Evolutionary conservation across 1,140 invertebrate genomes (phyloP).

Genomic region (Gyrodactylus bullatarudis): DNA sequence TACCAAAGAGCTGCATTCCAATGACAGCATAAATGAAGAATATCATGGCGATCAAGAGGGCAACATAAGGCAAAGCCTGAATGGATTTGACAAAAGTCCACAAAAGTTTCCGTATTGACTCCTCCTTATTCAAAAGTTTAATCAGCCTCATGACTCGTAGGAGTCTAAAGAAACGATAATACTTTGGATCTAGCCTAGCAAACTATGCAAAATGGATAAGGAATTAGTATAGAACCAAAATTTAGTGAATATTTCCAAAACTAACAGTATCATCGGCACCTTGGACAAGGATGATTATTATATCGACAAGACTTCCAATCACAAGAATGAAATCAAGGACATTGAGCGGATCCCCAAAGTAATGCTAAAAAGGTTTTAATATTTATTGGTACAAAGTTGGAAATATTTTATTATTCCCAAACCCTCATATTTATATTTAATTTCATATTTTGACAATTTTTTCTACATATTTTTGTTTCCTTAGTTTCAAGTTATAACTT

Average conservation of each 20-base stretch:
- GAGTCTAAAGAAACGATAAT: slow-evolving; percentile 88
- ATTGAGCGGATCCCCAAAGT: slow-evolving; percentile 98
- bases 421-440: too few species aligned
- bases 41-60: slow-evolving; percentile 9
- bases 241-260: too few species aligned
- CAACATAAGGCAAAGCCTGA: slow-evolving; percentile 11
- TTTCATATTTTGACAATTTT: too few species aligned
- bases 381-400: too few species aligned
- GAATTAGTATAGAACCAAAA: too few species aligned
- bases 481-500: too few species aligned
- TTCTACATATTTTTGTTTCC: too few species aligned
- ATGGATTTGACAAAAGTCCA: slow-evolving; percentile 11
- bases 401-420: too few species aligned
- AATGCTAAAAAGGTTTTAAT: slow-evolving; percentile 39
- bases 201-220: not conserved
- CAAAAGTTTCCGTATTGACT: slow-evolving; percentile 9
- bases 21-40: slow-evolving; percentile 11
- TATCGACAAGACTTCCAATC: slow-evolving; percentile 89
- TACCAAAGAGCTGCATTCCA: slow-evolving; percentile 11
- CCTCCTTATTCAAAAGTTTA: slow-evolving; percentile 54
- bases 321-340: slow-evolving; percentile 98
- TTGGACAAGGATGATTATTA: slow-evolving; percentile 26
- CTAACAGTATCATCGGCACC: not conserved
- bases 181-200: not conserved
- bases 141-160: slow-evolving; percentile 94